Percentiles rank a stretch among this genome's conserved stretches.
phyloP scores from a whole-genome alignment of 1,140 invertebrate genomes.

The Eueides isabella region DNA sequence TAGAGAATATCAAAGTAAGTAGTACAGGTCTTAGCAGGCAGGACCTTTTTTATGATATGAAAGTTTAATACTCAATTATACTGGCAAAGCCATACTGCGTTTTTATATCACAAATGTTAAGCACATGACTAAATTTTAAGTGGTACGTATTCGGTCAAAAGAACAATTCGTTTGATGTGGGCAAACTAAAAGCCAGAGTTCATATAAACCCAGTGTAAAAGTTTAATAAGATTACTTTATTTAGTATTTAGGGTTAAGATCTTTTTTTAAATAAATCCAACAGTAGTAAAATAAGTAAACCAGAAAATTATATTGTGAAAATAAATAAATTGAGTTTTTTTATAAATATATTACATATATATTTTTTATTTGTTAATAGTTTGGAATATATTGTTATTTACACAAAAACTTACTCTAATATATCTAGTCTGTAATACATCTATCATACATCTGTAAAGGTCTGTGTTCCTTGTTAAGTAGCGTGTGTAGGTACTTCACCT shows the following conservation, averaged over 20 bases:
- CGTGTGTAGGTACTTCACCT: no score
- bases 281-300: background rate
- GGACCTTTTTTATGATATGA: background rate
- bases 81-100: background rate
- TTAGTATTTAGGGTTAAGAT: background rate
- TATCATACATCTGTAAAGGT: no score
- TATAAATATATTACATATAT: background rate
- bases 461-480: no score
- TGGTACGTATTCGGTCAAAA: conserved; percentile 5
- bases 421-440: no score
- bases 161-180: background rate
- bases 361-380: no score
- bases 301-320: background rate
- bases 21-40: no score
- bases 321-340: background rate
- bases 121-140: background rate
- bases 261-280: background rate
- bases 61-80: background rate
- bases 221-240: conserved; percentile 5
- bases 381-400: no score
- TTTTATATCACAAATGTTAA: background rate
- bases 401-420: no score
- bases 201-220: background rate
- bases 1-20: background rate
- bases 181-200: background rate